Evolutionary conservation across 2,888 invertebrate species (phyloP).

Genomic region (Oligia strigilis): DNA sequence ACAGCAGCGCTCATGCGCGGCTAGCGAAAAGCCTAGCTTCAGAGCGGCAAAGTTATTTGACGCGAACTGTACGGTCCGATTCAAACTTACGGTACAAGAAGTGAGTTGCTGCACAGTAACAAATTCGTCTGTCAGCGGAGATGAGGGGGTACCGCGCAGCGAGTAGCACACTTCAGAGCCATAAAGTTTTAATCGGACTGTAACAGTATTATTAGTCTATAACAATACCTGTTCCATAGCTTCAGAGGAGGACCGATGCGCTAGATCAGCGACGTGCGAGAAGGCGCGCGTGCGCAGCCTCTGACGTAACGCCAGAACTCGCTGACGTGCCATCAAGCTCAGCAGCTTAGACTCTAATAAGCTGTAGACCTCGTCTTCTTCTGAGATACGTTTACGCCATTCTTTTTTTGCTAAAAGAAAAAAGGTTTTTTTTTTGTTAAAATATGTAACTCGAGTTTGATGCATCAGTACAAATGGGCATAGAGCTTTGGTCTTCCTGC

Average conservation of each 20-base stretch:
- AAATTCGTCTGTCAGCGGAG: not conserved
- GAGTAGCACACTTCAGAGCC: not conserved
- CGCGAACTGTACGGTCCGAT: too few relatives aligned
- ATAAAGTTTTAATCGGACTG: too few relatives aligned
- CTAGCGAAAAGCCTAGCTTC: too few relatives aligned
- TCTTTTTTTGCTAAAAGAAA: conserved; percentile 70
- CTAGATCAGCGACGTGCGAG: conserved; percentile 79
- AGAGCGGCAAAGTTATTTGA: too few relatives aligned
- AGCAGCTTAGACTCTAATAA: conserved; percentile 72
- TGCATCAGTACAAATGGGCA: not conserved
- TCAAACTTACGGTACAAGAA: too few relatives aligned
- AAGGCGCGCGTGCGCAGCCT: conserved; percentile 79
- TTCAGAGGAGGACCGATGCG: conserved; percentile 83
- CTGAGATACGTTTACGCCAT: conserved; percentile 77
- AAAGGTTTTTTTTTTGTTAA: not conserved
- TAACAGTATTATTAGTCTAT: not conserved
- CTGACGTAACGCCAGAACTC: conserved; percentile 82
- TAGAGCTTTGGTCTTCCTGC: not conserved
- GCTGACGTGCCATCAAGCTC: conserved; percentile 76
- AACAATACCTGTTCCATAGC: conserved; percentile 81
- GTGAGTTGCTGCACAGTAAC: not conserved
- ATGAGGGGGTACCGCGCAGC: not conserved
- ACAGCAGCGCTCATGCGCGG: too few relatives aligned
- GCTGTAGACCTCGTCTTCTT: conserved; percentile 63
- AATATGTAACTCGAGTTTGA: not conserved